These are phyloP conservation scores for Diloba caeruleocephala DNA, from an alignment of 2,888 invertebrate species.

Conservation along the genomic window DNA sequence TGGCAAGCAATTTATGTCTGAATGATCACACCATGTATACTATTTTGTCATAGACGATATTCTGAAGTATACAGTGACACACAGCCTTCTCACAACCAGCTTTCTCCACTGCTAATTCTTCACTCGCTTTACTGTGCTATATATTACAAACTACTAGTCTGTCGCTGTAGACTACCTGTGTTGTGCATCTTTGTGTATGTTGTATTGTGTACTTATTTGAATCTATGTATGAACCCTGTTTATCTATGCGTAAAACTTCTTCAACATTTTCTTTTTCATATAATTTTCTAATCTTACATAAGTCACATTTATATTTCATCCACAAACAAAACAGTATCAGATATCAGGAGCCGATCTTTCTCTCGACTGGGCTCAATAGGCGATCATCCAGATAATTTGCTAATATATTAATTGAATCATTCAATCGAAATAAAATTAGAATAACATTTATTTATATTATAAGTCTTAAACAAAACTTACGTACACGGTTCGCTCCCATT, in stretches of 20 bases:
- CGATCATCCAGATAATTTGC: too few species aligned
- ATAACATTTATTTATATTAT: too few species aligned
- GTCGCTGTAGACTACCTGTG: slow-evolving; percentile 63
- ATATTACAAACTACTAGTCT: slow-evolving; percentile 44
- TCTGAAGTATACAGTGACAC: slow-evolving; percentile 42
- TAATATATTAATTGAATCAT: too few species aligned
- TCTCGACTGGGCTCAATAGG: too few species aligned
- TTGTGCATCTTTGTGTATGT: slow-evolving; percentile 52
- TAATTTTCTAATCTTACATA: too few species aligned
- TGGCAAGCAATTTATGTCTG: slow-evolving; percentile 25
- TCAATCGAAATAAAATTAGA: too few species aligned
- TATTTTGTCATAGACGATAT: slow-evolving; percentile 35
- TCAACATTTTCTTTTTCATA: too few species aligned
- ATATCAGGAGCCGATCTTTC: too few species aligned
- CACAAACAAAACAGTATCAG: too few species aligned
- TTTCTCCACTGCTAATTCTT: slow-evolving; percentile 21
- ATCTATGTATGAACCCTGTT: slow-evolving; percentile 9
- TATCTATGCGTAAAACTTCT: slow-evolving; percentile 6
- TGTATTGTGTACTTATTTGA: slow-evolving; percentile 46
- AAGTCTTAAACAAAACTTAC: too few species aligned
- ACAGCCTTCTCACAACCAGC: slow-evolving; percentile 18
- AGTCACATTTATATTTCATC: too few species aligned
- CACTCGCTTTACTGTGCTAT: slow-evolving; percentile 17
- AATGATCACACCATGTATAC: slow-evolving; percentile 8
- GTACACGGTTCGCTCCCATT: slow-evolving; percentile 5